Conservation (phyloP, 2,888 invertebrate genomes). For the Dryobota labecula region DNA sequence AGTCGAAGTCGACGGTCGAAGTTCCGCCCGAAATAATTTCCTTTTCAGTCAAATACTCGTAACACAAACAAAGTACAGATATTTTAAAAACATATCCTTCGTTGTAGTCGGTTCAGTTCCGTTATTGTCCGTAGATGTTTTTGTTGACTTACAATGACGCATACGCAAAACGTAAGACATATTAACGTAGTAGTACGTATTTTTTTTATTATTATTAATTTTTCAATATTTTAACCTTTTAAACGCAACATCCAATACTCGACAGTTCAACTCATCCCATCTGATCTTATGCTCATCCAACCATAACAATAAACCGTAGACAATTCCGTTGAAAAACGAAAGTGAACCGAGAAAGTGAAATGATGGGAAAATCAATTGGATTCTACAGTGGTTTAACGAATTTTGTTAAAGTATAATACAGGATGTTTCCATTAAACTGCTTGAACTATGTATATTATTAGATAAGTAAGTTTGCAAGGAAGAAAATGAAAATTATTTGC, state of each 20-base stretch:
- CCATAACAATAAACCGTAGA: constrained; percentile 36
- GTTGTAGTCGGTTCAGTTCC: background rate
- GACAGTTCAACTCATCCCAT: background rate
- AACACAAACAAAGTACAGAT: too few species aligned
- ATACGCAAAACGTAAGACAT: background rate
- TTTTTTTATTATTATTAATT: too few species aligned
- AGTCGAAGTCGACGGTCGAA: too few species aligned
- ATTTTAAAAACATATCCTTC: background rate
- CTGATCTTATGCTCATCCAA: constrained; percentile 17
- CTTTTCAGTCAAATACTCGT: background rate
- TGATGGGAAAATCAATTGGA: constrained; percentile 61
- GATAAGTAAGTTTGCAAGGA: too few species aligned
- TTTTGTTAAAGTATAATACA: constrained; percentile 32
- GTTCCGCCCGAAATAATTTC: background rate
- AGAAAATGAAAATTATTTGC: too few species aligned
- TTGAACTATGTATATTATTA: too few species aligned
- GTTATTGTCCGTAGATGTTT: background rate
- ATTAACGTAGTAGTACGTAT: too few species aligned
- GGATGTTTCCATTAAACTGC: background rate
- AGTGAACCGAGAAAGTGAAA: constrained; percentile 64
- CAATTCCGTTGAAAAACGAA: constrained; percentile 58
- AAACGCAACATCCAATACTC: background rate
- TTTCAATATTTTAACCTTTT: background rate
- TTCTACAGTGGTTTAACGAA: constrained; percentile 18
- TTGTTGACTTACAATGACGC: background rate